Conservation (phyloP, 1,140 invertebrate species). For the Heterodera schachtii region DNA sequence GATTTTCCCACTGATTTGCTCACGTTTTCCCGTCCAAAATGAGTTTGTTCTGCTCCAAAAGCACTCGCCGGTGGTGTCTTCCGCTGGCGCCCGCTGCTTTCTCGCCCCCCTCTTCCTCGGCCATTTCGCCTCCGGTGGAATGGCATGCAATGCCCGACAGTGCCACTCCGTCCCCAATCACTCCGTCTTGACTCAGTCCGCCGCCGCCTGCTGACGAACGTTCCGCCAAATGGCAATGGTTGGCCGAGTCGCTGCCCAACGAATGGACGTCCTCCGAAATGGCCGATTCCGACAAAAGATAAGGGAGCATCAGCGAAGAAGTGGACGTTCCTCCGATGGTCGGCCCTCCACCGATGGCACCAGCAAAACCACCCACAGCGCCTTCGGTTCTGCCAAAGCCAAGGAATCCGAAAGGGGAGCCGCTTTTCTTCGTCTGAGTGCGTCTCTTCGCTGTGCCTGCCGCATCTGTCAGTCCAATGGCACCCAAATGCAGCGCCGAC, state of each 20-base stretch:
- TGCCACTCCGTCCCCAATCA: background rate
- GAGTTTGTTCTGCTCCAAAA: conserved; percentile 15
- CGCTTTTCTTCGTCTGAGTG: conserved; percentile 1
- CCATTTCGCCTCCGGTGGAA: background rate
- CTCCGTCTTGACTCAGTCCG: background rate
- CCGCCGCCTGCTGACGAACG: background rate
- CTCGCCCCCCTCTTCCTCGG: background rate
- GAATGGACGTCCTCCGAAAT: conserved; percentile 23
- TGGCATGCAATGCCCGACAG: background rate
- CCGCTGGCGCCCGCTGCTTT: background rate
- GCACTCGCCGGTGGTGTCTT: conserved; percentile 3
- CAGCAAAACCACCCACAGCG: background rate
- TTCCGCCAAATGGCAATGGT: background rate
- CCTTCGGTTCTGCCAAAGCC: background rate
- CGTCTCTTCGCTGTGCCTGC: background rate
- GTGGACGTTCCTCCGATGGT: conserved; percentile 11
- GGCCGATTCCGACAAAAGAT: conserved; percentile 6
- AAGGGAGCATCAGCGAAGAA: conserved; percentile 9
- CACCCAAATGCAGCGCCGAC: background rate
- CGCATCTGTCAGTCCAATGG: background rate
- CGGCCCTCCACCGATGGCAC: conserved; percentile 10
- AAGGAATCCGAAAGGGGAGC: conserved; percentile 19
- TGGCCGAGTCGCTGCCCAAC: background rate
- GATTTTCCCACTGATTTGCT: background rate
- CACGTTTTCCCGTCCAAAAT: conserved; percentile 25